Evolutionary conservation across 2,888 invertebrate species (phyloP), one percentile per base, ranked within the genome.

Genomic region (Luffia ferchaultella): DNA sequence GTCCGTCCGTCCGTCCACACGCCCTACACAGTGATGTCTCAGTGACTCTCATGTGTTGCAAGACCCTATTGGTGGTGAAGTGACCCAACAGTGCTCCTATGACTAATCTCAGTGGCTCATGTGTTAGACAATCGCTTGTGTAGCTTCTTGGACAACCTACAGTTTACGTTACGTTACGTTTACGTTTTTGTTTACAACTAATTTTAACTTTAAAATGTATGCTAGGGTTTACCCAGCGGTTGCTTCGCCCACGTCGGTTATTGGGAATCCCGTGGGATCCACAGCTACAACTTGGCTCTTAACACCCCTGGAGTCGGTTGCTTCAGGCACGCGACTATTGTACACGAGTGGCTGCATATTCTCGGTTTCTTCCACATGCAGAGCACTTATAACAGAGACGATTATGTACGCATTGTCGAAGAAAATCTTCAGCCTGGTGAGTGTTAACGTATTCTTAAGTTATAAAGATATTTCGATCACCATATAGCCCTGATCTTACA

Each of bases 281-380:
- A 87, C 73, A 72, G 75, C 17, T 58, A 87, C 45, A 88, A 89
- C 68, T 61, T 88, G 42, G 80, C 77, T 0, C 72, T 72, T 42
- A 74, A 73, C 62, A 48, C 52, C 1, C 70, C 73, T 0, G 86
- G 87, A 0, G 71, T 76, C 1, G 86, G 86, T 44, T 89, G 89
- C 64, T 85, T 89, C 65, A 73, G 82, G 1, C 86, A 86, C 60
- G 89, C 90, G 16, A 90, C 90, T 57, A 87, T 91, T 50, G 87
- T 90, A n/a, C 93, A 95, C 73, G 94, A 95, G 68, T 85, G 93
- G 63, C 85, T 79, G 73, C 82, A 83, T 57, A 76, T 78, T 59
- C 68, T 83, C 1, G 82, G 82, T 50, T 82, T 83, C 69, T 60
- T 76, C 1, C 82, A 83, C 61, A 83, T 83, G 82, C 82, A 83